Base-by-base conservation (phyloP, 1,140 invertebrate genomes). In the Tetraneura akinire region DNA sequence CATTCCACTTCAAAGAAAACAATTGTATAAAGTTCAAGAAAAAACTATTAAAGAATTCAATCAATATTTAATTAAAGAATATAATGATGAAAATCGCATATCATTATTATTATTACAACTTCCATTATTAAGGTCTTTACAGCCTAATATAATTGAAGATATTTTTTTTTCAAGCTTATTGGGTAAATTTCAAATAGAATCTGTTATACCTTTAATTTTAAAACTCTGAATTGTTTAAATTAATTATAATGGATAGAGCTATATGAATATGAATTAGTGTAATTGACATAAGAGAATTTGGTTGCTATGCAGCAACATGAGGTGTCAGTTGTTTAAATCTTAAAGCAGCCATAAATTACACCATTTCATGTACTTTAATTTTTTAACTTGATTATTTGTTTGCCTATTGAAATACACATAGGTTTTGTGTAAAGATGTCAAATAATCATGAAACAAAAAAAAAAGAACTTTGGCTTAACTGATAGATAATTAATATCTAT, bases 91-190 rank as follows among this genome's bases (percentile, higher is more conserved):
- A 37, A 88, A 90, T 53, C 86, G 91, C 83, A 88, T 92, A 85
- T 88, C 91, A 42, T 90, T 89, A 85, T 87, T 92, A 42, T 86
- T 95, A 49, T 86, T 95, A 64, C 89, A 92, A 83, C 88, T 97
- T 64, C 91, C 94, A 1, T 90, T 91, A 11, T 87, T 97, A 26
- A 89, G 93, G 62, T 90, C 90, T 57, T 91, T 97, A 83, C 90
- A 92, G 70, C 90, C 92, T 3, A 87, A 89, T 51, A 90, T 95
- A 51, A 89, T 97, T 83, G 96, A 97, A 86, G 95, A 98, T 84
- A 88, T 98, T 47, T 97, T 98, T 87, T 96, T 96, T 85, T 92
- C 94, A 16, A 94, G 94, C 23, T 89, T 97, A 49, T 92, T 96
- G 51, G 94, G 92, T 84, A 92, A 96, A 80, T 92, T 97, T 81